Percentiles rank a stretch among this genome's conserved stretches.
Evolutionary conservation across 2,888 invertebrate genomes (phyloP).

Genomic region (Leptopilina syphax): DNA sequence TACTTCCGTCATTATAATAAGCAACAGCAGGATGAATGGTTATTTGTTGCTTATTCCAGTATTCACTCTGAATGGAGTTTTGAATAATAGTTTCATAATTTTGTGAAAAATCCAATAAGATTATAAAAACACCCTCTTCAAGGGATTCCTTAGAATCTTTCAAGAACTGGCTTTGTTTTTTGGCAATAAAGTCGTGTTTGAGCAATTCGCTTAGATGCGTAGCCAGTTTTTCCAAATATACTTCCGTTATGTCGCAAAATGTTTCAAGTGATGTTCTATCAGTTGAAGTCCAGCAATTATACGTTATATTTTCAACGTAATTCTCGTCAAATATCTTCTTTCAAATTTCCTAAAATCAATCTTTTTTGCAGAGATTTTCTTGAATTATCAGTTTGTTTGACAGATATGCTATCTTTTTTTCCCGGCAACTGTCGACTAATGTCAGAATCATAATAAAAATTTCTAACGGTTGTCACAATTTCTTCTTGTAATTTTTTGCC

Average conservation of each 20-base stretch:
- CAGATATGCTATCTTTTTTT: constrained; percentile 1
- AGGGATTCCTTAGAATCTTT: not conserved
- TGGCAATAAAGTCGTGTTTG: constrained; percentile 22
- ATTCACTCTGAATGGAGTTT: not conserved
- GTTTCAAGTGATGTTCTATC: not conserved
- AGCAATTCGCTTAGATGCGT: not conserved
- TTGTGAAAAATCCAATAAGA: not conserved
- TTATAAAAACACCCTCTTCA: not conserved
- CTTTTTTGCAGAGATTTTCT: not conserved
- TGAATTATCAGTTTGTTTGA: not conserved
- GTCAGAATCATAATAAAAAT: constrained; percentile 2
- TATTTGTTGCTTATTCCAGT: too few species aligned
- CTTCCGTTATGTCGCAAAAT: not conserved
- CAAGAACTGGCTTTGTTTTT: constrained; percentile 1
- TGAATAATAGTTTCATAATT: not conserved
- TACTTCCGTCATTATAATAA: too few species aligned
- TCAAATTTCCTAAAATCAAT: not conserved
- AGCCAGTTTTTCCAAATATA: constrained; percentile 5
- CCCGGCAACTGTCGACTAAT: not conserved
- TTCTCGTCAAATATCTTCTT: not conserved
- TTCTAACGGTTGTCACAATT: not conserved
- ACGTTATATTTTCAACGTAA: not conserved
- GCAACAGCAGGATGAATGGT: too few species aligned
- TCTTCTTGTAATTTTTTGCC: constrained; percentile 5
- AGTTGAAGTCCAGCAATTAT: constrained; percentile 3